Conservation (phyloP, 2,113 vertebrate genomes). For the Euleptes europaea region DNA sequence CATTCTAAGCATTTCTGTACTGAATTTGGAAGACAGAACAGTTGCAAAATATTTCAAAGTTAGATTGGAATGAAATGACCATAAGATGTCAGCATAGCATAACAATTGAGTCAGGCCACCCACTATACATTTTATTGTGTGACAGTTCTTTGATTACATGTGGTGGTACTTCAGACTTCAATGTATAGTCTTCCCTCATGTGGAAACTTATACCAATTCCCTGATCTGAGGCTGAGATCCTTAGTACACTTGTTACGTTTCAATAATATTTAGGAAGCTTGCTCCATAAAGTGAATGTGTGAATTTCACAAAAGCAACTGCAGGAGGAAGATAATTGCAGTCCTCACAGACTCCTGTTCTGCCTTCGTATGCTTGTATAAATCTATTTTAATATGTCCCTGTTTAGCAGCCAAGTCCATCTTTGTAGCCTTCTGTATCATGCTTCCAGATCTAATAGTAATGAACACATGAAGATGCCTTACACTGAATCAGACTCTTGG, state of each 20-base stretch:
- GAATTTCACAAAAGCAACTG: background rate
- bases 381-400: background rate
- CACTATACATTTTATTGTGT: background rate
- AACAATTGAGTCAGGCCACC: conserved; percentile 10
- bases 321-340: background rate
- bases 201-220: background rate
- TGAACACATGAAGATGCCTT: too few relatives aligned
- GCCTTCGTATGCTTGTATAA: background rate
- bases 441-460: background rate
- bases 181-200: background rate
- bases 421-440: background rate
- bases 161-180: background rate
- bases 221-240: background rate
- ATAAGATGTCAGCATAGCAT: conserved; percentile 72
- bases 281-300: background rate
- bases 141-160: background rate
- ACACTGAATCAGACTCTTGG: too few relatives aligned
- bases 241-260: background rate
- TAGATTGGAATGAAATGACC: conserved; percentile 36
- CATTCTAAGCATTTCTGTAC: background rate
- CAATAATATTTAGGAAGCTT: background rate
- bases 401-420: background rate
- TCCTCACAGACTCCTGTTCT: background rate
- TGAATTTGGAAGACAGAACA: background rate
- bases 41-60: background rate